A percentile compares a stretch with the other conserved stretches of the same genome.
Evolutionary conservation across 2,888 invertebrate genomes (phyloP).

Genomic region (Esperia sulphurella): DNA sequence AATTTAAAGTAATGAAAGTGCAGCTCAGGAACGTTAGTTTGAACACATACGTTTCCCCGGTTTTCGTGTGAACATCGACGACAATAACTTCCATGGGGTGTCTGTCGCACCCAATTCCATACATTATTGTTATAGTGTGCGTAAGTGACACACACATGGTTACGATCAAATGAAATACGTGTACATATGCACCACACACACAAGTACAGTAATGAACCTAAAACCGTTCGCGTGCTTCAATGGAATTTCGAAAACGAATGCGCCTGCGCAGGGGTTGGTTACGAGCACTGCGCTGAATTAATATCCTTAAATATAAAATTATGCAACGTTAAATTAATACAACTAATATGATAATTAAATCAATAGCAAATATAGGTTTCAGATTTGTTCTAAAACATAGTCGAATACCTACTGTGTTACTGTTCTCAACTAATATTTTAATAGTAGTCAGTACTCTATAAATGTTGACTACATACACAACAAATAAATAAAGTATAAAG

Average conservation of each 20-base stretch:
- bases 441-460: no score
- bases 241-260: conserved; percentile 34
- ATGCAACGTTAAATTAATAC: background rate
- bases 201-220: conserved; percentile 26
- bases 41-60: background rate
- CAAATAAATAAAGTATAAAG: no score
- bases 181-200: conserved; percentile 16
- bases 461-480: no score
- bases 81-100: conserved; percentile 58
- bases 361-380: no score
- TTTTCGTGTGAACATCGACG: conserved; percentile 14
- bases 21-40: no score
- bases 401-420: no score
- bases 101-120: conserved; percentile 32
- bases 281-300: conserved; percentile 15
- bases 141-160: conserved; percentile 28
- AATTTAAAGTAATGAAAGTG: no score
- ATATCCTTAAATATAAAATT: background rate
- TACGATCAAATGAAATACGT: conserved; percentile 23
- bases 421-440: no score
- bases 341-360: no score
- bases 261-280: conserved; percentile 28
- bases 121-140: conserved; percentile 26
- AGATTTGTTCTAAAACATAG: no score
- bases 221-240: conserved; percentile 49